Evolutionary conservation across 1,140 invertebrate species (phyloP).

Genomic region (Druon quercuslanigerum): DNA sequence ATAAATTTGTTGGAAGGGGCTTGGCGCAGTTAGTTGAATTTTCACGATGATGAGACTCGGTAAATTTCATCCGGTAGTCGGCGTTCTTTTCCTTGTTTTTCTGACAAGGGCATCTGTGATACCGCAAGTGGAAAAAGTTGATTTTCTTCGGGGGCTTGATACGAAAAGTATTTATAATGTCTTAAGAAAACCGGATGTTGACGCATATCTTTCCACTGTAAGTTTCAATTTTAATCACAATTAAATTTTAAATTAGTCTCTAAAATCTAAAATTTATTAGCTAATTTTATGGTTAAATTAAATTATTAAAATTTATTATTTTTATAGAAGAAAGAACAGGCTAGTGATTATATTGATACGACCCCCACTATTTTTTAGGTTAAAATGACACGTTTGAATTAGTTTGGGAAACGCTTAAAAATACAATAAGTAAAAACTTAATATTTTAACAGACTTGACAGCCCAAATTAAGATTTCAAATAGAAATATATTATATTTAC

Average conservation of each 20-base stretch:
- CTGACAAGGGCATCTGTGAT: conserved; percentile 5
- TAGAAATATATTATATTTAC: no score
- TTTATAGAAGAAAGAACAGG: no score
- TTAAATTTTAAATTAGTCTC: neutral
- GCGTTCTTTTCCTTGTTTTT: conserved; percentile 3
- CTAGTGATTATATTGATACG: no score
- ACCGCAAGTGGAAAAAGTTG: conserved; percentile 14
- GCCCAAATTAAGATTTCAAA: no score
- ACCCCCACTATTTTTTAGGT: no score
- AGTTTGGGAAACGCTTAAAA: no score
- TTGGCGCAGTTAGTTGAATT: neutral
- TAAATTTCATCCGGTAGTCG: conserved; percentile 20
- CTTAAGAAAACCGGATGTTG: neutral
- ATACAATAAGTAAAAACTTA: no score
- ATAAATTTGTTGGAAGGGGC: conserved; percentile 10
- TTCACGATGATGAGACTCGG: conserved; percentile 11
- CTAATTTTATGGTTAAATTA: no score
- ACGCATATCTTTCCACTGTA: conserved; percentile 14
- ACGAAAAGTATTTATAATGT: neutral
- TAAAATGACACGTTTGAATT: no score
- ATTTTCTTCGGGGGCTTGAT: neutral
- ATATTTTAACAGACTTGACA: no score
- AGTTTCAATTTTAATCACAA: neutral
- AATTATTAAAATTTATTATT: no score
- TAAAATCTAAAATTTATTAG: no score